These are phyloP conservation scores for Dolichotis patagonum DNA, from an alignment of 2,113 vertebrate species.

Conservation along the genomic window DNA sequence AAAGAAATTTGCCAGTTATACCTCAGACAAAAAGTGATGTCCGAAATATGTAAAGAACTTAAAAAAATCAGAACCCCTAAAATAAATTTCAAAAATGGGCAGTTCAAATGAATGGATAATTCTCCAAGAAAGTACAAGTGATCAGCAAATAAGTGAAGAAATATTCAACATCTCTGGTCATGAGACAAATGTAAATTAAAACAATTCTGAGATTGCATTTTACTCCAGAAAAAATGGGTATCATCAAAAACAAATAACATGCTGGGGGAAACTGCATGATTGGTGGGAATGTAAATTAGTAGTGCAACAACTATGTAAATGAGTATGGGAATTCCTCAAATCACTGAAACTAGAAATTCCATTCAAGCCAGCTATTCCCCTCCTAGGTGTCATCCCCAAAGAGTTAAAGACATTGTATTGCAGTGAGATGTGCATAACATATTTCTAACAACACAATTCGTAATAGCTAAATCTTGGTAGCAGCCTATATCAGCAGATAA, in stretches of 20 bases:
- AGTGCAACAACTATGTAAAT: neutral
- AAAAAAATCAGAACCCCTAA: no score
- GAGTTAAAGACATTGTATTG: neutral
- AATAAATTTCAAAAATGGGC: neutral
- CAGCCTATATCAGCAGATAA: neutral
- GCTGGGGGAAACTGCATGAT: neutral
- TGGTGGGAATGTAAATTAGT: neutral
- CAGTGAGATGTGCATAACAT: neutral
- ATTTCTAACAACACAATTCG: neutral
- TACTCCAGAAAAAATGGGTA: neutral
- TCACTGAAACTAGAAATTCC: neutral
- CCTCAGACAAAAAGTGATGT: neutral
- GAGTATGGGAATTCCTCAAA: neutral
- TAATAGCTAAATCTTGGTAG: neutral
- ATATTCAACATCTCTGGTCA: neutral
- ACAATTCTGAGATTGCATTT: neutral
- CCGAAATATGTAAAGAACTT: neutral
- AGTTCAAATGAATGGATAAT: neutral
- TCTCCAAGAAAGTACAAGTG: neutral
- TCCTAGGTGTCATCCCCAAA: neutral
- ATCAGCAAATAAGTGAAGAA: neutral
- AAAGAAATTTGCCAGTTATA: neutral
- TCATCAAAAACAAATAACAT: neutral
- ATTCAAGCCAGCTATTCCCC: neutral
- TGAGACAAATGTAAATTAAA: neutral